Conservation (phyloP, 2,797 vertebrate genomes). For the Gallirallus australis region DNA sequence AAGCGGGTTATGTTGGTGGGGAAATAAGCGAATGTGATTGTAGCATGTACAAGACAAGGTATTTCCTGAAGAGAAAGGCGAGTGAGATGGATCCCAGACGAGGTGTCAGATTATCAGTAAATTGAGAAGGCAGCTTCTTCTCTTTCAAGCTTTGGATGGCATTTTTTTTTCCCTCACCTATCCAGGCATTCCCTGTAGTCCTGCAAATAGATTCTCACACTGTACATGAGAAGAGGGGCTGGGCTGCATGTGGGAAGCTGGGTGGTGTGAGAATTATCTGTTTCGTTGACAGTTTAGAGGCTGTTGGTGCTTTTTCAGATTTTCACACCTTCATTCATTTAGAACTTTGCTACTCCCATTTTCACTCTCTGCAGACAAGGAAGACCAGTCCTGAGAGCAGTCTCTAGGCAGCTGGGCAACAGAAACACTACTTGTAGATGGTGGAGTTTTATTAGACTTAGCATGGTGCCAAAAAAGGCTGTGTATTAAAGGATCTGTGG, state of each 20-base stretch:
- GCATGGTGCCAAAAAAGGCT: too few relatives aligned
- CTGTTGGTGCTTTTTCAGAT: not conserved
- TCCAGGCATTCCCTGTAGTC: not conserved
- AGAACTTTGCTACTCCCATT: not conserved
- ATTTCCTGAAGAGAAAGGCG: conserved; percentile 24
- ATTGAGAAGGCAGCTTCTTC: not conserved
- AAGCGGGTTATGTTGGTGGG: not conserved
- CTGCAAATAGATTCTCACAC: conserved; percentile 22
- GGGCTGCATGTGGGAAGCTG: not conserved
- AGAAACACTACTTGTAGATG: not conserved
- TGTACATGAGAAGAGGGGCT: not conserved
- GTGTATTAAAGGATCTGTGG: not conserved
- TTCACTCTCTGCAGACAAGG: not conserved
- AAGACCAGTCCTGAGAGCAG: not conserved
- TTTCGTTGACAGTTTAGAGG: conserved; percentile 31
- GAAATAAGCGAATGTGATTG: not conserved
- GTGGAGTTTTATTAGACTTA: not conserved
- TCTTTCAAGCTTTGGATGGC: not conserved
- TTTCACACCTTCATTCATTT: not conserved
- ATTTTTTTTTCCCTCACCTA: conserved; percentile 34
- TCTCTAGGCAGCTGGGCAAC: not conserved
- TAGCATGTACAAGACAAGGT: not conserved
- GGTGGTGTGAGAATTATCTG: conserved; percentile 17
- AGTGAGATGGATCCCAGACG: not conserved
- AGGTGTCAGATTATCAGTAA: conserved; percentile 56